Evolutionary conservation across 1,140 invertebrate genomes (phyloP).

Genomic region (Drosophila lini): DNA sequence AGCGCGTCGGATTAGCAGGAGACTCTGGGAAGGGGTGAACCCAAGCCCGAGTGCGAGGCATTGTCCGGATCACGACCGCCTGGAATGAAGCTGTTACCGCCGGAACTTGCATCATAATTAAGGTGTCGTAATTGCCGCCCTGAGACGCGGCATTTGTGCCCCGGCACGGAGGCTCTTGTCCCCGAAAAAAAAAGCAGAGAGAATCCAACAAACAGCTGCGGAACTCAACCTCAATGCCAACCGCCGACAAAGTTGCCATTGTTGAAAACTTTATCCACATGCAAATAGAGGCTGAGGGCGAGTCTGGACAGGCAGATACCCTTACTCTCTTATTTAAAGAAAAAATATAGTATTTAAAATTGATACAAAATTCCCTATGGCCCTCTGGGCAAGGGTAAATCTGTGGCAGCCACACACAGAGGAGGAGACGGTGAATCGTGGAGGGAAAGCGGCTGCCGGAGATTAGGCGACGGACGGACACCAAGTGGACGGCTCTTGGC

Average conservation of each 20-base stretch:
- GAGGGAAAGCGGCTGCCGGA: slow-evolving; percentile 13
- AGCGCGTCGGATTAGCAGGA: slow-evolving; percentile 54
- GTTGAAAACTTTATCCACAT: slow-evolving; percentile 43
- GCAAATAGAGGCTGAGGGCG: slow-evolving; percentile 19
- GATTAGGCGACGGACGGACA: slow-evolving; percentile 41
- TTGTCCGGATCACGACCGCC: slow-evolving; percentile 69
- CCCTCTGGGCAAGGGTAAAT: not conserved
- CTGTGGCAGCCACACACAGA: not conserved
- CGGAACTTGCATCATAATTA: slow-evolving; percentile 59
- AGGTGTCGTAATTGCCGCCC: slow-evolving; percentile 59
- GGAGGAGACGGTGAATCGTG: not conserved
- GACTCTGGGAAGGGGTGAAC: not conserved
- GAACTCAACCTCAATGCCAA: slow-evolving; percentile 46
- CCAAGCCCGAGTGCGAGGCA: not conserved
- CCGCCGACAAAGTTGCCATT: slow-evolving; percentile 49
- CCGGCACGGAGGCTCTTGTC: slow-evolving; percentile 48
- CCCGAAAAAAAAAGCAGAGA: not conserved
- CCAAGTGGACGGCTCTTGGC: slow-evolving; percentile 50
- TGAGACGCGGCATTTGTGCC: slow-evolving; percentile 71
- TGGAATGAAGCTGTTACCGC: slow-evolving; percentile 72
- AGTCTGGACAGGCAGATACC: not conserved
- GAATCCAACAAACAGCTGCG: slow-evolving; percentile 18
- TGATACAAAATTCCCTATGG: not conserved
- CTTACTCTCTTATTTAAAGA: too few species aligned
- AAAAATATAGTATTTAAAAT: not conserved